A percentile compares a stretch with the other conserved stretches of the same genome.
Conservation (phyloP, 1,140 invertebrate genomes). For the Dendroctonus valens region DNA sequence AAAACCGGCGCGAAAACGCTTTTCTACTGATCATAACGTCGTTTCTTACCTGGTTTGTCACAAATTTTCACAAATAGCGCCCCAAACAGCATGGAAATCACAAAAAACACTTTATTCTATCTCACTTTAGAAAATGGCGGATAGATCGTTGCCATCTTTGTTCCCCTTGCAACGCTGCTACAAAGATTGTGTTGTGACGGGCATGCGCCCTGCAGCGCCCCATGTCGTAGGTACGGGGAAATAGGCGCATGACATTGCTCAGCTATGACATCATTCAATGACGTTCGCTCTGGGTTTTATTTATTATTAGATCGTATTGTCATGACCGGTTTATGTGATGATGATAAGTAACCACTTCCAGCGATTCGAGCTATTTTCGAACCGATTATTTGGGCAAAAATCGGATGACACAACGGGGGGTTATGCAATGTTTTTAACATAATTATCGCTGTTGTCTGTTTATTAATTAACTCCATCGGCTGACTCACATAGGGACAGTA, state of each 20-base stretch:
- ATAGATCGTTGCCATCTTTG: constrained; percentile 51
- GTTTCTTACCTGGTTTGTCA: constrained; percentile 7
- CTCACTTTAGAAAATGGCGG: constrained; percentile 53
- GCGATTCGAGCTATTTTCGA: too few relatives aligned
- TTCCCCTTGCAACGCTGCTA: constrained; percentile 38
- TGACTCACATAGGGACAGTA: too few relatives aligned
- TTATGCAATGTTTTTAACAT: too few relatives aligned
- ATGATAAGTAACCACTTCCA: background rate
- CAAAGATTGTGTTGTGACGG: background rate
- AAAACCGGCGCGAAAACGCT: constrained; percentile 25
- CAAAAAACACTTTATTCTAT: constrained; percentile 48
- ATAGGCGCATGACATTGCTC: constrained; percentile 26
- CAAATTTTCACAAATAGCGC: constrained; percentile 33
- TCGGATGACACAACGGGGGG: too few relatives aligned
- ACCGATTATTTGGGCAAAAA: too few relatives aligned
- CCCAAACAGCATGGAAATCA: constrained; percentile 39
- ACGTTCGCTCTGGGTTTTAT: constrained; percentile 17
- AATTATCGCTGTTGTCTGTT: too few relatives aligned
- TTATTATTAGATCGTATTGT: constrained; percentile 31
- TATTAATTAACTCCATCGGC: too few relatives aligned
- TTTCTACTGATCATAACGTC: background rate
- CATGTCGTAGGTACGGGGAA: constrained; percentile 25
- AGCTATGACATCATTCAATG: constrained; percentile 35
- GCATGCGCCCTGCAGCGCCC: constrained; percentile 19
- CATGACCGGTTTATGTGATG: constrained; percentile 5